Base-by-base conservation (phyloP, 1,140 invertebrate genomes). In the Ips typographus region DNA sequence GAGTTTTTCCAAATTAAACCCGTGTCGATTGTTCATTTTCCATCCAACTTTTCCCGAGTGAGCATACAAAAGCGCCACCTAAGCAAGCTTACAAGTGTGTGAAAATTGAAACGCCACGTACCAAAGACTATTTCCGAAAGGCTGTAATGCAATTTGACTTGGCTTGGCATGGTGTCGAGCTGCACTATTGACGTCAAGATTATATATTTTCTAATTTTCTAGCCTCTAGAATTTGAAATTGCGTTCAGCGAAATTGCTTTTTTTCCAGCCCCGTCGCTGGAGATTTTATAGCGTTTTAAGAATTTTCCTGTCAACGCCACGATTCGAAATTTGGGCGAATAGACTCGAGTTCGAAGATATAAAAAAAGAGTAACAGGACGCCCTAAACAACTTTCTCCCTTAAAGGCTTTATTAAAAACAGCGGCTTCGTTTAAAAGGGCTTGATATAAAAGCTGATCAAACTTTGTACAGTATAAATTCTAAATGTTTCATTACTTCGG, bases 101-200 rank as follows among this genome's bases (percentile, higher is more conserved):
- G 52, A 55, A 55, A 55, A 55, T 55, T 55, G 52, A 55, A 55
- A 8, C 37, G 52, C 52, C 8, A 5, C 37, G 52, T 36, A 55
- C 52, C 44, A 38, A 55, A 55, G 52, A 55, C 52, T 55, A 55
- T 55, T 55, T 55, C 37, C 52, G 52, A 55, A 55, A 55, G 52
- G 52, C 52, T 55, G 52, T 55, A 55, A 55, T 55, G 52, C n/a
- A 55, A 55, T 55, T 55, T 55, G 37, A 55, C 52, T 55, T n/a
- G 52, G 37, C n/a, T 55, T 55, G 37, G 52, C 37, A 22, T 55
- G 52, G 37, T 55, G 52, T 38, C 52, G 52, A 55, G 52, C n/a
- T 55, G 37, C 37, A 38, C 52, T 55, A 55, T 55, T 55, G 52
- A 55, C 37, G 52, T 55, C 37, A 36, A 2, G 37, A 38, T 55